phyloP scores from a whole-genome alignment of 1,140 invertebrate species.

The Thaumetopoea pityocampa region DNA sequence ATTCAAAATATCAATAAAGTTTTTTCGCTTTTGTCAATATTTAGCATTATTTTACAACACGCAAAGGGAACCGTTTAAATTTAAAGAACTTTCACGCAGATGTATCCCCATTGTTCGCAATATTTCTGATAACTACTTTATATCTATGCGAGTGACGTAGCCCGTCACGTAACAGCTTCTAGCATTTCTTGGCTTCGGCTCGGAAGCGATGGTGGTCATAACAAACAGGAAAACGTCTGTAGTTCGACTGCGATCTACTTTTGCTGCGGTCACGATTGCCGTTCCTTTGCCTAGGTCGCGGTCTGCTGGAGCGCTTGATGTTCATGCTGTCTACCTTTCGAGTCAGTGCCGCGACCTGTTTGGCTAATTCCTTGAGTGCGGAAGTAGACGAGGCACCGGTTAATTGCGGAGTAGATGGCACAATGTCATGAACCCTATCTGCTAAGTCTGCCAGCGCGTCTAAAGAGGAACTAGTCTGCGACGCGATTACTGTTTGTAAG shows the following conservation, averaged over 20 bases:
- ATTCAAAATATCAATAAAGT: too few relatives aligned
- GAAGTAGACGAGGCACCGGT: not conserved
- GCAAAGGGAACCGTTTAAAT: too few relatives aligned
- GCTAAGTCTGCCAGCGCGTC: constrained; percentile 12
- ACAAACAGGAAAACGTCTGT: not conserved
- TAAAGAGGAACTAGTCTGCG: not conserved
- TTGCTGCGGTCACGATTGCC: not conserved
- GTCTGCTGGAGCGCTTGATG: not conserved
- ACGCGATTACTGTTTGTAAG: constrained; percentile 6
- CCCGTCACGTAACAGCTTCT: constrained; percentile 2
- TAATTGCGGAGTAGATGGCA: too few relatives aligned
- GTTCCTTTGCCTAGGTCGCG: not conserved
- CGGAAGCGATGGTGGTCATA: constrained; percentile 7
- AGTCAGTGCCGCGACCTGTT: not conserved
- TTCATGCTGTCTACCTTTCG: not conserved
- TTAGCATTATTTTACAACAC: too few relatives aligned
- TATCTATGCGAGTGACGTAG: too few relatives aligned
- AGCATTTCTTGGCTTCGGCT: not conserved
- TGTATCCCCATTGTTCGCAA: too few relatives aligned
- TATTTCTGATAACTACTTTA: too few relatives aligned
- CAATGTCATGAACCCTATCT: constrained; percentile 2
- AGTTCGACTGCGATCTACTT: constrained; percentile 1
- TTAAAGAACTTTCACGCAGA: too few relatives aligned
- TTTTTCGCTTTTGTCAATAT: too few relatives aligned
- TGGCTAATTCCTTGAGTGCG: not conserved